These are phyloP conservation scores for Pelusios castaneus DNA, from an alignment of 2,113 vertebrate genomes.

Conservation along the genomic window DNA sequence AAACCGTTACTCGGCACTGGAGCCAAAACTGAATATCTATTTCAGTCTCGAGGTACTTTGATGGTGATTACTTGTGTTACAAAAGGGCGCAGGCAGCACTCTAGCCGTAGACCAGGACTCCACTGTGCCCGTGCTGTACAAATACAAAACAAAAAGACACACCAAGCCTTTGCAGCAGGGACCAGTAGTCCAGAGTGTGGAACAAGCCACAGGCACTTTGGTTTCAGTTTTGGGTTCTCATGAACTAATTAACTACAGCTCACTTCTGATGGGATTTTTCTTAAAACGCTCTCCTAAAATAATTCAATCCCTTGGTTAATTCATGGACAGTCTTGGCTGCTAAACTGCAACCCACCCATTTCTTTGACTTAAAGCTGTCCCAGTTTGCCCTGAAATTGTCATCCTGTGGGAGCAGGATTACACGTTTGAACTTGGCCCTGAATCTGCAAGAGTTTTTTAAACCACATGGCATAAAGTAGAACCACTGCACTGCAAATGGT, in stretches of 20 bases:
- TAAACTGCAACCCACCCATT: neutral
- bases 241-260: accelerated
- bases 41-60: neutral
- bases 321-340: neutral
- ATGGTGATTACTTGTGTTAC: neutral
- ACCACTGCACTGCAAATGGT: accelerated
- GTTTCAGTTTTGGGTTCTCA: neutral
- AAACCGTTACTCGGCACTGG: neutral
- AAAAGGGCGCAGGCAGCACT: neutral
- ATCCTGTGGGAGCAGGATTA: accelerated
- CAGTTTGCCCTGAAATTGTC: accelerated
- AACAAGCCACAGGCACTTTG: neutral
- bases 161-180: neutral
- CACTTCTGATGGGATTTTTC: neutral
- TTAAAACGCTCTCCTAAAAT: neutral
- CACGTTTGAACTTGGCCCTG: accelerated
- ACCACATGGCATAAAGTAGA: neutral
- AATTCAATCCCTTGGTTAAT: neutral
- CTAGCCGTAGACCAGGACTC: too few species aligned
- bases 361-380: neutral
- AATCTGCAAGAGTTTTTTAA: neutral
- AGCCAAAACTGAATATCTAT: neutral
- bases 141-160: neutral
- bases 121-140: neutral
- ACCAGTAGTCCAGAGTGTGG: neutral